Conservation (phyloP, 2,113 vertebrate species). For the Oreamnos americanus region DNA sequence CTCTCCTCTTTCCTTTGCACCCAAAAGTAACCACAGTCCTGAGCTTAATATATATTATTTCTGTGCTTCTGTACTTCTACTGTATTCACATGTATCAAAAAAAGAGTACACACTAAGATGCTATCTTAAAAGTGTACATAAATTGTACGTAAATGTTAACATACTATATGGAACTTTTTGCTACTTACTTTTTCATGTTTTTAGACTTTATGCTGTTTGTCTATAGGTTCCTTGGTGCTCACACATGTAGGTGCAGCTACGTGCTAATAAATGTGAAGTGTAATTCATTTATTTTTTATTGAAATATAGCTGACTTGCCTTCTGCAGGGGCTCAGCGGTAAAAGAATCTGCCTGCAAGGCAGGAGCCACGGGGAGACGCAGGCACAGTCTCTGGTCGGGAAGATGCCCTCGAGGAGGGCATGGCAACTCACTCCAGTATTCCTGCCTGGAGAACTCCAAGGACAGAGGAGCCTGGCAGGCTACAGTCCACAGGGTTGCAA, state of each 20-base stretch:
- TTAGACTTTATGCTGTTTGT: not conserved
- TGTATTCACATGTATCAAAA: not conserved
- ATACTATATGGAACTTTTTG: not conserved
- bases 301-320: not conserved
- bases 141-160: not conserved
- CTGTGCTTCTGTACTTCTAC: not conserved
- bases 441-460: not conserved
- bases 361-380: not conserved
- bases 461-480: not conserved
- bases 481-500: not conserved
- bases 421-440: not conserved
- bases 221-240: not conserved
- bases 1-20: not conserved
- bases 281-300: not conserved
- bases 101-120: not conserved
- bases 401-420: not conserved
- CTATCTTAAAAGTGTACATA: not conserved
- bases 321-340: not conserved
- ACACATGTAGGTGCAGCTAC: not conserved
- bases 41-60: not conserved
- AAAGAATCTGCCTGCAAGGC: not conserved
- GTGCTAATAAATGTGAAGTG: not conserved
- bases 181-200: not conserved
- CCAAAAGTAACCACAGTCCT: not conserved
- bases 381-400: not conserved